Conservation (phyloP, 1,140 invertebrate genomes). For the Plectus sambesii region DNA sequence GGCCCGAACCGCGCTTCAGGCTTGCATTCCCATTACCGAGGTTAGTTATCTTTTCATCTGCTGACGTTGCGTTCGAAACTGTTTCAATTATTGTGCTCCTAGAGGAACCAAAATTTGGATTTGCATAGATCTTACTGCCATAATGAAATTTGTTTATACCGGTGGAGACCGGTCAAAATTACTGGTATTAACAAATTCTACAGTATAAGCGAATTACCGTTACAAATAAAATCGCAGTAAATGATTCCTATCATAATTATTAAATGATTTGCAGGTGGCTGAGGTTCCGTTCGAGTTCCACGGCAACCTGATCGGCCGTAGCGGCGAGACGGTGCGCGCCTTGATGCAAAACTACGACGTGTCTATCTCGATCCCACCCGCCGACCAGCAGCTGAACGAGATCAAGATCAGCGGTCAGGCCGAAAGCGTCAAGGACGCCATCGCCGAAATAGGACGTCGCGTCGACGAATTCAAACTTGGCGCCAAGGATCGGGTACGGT, state of each 20-base stretch:
- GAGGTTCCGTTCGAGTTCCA: slow-evolving; percentile 79
- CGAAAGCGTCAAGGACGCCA: slow-evolving; percentile 69
- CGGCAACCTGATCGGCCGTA: slow-evolving; percentile 79
- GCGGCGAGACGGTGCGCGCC: slow-evolving; percentile 71
- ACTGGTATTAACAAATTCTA: too few relatives aligned
- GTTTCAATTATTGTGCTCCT: background rate
- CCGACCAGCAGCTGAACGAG: slow-evolving; percentile 61
- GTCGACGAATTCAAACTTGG: slow-evolving; percentile 70
- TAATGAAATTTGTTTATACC: too few relatives aligned
- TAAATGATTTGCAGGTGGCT: slow-evolving; percentile 55
- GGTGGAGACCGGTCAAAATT: too few relatives aligned
- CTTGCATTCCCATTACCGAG: slow-evolving; percentile 29
- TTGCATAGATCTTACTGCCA: too few relatives aligned
- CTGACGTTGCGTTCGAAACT: slow-evolving; percentile 10
- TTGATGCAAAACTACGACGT: slow-evolving; percentile 80
- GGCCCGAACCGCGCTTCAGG: slow-evolving; percentile 65
- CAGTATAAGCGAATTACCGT: too few relatives aligned
- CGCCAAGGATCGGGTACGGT: slow-evolving; percentile 62
- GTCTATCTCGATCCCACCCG: slow-evolving; percentile 70
- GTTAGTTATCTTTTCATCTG: too few relatives aligned
- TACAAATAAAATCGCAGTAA: too few relatives aligned
- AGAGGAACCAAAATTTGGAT: too few relatives aligned
- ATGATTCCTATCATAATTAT: slow-evolving; percentile 33
- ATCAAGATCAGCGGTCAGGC: slow-evolving; percentile 59
- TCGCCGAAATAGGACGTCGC: slow-evolving; percentile 65